Percentiles rank a stretch among this genome's conserved stretches.
phyloP scores from a whole-genome alignment of 1,140 invertebrate species.

The Drosophila pruinosa region DNA sequence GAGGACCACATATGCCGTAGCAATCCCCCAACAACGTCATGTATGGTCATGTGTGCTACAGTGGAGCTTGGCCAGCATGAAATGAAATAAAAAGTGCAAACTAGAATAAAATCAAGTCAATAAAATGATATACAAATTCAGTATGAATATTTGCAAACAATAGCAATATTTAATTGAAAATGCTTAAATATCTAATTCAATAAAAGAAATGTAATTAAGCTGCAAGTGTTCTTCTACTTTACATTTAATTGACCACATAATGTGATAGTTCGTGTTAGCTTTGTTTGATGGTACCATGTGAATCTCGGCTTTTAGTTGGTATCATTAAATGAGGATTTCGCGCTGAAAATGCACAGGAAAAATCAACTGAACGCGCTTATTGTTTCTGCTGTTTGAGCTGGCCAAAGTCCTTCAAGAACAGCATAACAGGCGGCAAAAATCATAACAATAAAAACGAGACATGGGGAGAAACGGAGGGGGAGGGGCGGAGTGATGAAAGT shows the following conservation, averaged over 20 bases:
- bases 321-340: slow-evolving; percentile 59
- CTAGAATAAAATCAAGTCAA: not conserved
- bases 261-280: not conserved
- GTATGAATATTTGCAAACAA: not conserved
- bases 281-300: slow-evolving; percentile 1
- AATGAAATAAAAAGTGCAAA: not conserved
- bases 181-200: not conserved
- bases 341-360: slow-evolving; percentile 1
- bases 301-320: slow-evolving; percentile 70
- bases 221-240: no score
- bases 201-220: no score
- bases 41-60: slow-evolving; percentile 3
- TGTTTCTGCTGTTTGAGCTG: slow-evolving; percentile 40
- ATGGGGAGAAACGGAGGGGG: not conserved
- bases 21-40: slow-evolving; percentile 10
- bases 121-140: not conserved
- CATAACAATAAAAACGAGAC: slow-evolving; percentile 75
- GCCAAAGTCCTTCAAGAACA: slow-evolving; percentile 65
- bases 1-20: slow-evolving; percentile 37
- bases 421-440: slow-evolving; percentile 76
- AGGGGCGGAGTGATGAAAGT: not conserved
- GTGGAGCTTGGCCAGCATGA: not conserved
- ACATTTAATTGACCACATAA: no score
- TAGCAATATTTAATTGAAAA: not conserved
- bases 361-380: slow-evolving; percentile 46